A percentile compares a stretch with the other conserved stretches of the same genome.
These are phyloP conservation scores for Drosophila oshimai DNA, from an alignment of 1,140 invertebrate species.

Conservation along the genomic window DNA sequence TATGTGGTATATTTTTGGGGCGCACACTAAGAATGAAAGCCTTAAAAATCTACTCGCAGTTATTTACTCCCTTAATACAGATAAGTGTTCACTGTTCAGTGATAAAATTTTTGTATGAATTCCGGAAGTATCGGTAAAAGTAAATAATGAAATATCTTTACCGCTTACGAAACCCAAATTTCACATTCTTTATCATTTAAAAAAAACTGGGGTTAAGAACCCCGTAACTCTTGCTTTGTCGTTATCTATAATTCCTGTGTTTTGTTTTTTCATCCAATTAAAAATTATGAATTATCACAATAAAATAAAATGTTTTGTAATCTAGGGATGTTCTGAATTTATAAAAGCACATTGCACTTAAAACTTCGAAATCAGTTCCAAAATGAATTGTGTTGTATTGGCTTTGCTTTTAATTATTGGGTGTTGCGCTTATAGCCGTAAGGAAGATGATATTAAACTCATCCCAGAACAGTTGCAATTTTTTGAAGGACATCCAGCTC, in stretches of 20 bases:
- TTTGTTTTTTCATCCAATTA: neutral
- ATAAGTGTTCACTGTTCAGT: neutral
- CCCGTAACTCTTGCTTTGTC: neutral
- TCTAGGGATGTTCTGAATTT: neutral
- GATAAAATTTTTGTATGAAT: too few species aligned
- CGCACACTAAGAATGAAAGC: neutral
- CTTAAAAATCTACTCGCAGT: neutral
- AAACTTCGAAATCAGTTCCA: neutral
- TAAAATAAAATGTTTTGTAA: too few species aligned
- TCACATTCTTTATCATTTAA: too few species aligned
- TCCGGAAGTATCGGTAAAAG: too few species aligned
- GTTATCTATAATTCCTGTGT: neutral
- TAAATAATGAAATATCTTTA: too few species aligned
- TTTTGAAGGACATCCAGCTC: neutral
- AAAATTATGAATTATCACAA: too few species aligned
- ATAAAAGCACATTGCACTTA: neutral
- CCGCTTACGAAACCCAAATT: too few species aligned
- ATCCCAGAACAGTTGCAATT: constrained; percentile 1
- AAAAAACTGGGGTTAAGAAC: neutral
- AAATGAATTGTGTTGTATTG: neutral
- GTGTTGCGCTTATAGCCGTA: neutral
- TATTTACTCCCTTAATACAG: neutral
- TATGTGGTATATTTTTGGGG: constrained; percentile 2
- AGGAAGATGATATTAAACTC: constrained; percentile 21
- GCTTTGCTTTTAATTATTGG: neutral